Evolutionary conservation across 2,888 invertebrate genomes (phyloP).

Genomic region (Andrena camellia): DNA sequence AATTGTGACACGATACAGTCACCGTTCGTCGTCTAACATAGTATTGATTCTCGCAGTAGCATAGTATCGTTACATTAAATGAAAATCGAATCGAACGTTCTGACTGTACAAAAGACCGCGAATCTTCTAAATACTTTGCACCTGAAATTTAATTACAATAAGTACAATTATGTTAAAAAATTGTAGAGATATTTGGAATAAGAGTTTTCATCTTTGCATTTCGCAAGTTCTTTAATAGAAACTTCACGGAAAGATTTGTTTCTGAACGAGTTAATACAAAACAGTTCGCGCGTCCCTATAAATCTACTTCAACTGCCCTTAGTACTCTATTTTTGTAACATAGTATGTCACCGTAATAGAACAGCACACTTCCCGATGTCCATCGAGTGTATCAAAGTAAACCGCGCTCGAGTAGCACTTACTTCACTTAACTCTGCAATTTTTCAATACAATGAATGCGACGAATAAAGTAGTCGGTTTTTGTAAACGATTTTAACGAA

Average conservation of each 20-base stretch:
- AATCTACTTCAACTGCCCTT: too few species aligned
- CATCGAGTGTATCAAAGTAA: neutral
- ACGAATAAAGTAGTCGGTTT: conserved; percentile 49
- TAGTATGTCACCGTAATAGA: too few species aligned
- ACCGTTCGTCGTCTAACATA: neutral
- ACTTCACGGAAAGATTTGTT: too few species aligned
- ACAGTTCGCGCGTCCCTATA: too few species aligned
- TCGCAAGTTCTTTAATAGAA: too few species aligned
- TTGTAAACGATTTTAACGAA: conserved; percentile 84
- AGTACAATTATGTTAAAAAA: conserved; percentile 15
- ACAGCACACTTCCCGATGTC: too few species aligned
- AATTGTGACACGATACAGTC: conserved; percentile 2
- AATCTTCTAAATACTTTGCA: neutral
- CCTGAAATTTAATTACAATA: neutral
- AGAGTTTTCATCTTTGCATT: neutral
- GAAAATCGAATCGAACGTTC: neutral
- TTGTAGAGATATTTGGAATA: conserved; percentile 35
- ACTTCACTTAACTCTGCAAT: conserved; percentile 38
- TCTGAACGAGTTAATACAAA: too few species aligned
- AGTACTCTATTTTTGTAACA: too few species aligned
- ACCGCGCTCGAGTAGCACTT: neutral
- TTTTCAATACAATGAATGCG: conserved; percentile 25
- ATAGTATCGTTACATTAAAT: conserved; percentile 7
- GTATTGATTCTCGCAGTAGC: neutral
- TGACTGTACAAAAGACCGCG: neutral